Evolutionary conservation across 2,113 vertebrate genomes (phyloP).

Genomic region (Anguilla rostrata): DNA sequence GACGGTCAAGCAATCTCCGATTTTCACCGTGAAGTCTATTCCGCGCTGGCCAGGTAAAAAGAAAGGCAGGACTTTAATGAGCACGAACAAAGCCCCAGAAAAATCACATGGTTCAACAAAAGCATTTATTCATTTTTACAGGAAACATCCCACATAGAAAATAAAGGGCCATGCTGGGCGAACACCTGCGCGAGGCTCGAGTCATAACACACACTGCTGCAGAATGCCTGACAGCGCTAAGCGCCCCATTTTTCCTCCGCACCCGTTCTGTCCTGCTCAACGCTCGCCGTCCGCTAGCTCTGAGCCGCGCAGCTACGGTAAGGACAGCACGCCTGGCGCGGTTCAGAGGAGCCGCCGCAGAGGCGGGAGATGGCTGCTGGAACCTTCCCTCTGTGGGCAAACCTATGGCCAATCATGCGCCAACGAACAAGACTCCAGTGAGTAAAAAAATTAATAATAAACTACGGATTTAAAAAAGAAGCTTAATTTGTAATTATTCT

Average conservation of each 20-base stretch:
- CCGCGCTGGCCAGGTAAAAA: not conserved
- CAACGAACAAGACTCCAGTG: too few relatives aligned
- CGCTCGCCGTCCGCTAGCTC: not conserved
- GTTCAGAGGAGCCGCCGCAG: too few relatives aligned
- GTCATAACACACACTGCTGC: not conserved
- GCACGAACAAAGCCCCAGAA: not conserved
- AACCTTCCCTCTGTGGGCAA: too few relatives aligned
- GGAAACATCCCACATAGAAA: slow-evolving; percentile 21
- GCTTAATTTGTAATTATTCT: too few relatives aligned
- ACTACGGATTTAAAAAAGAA: too few relatives aligned
- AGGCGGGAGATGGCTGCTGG: too few relatives aligned
- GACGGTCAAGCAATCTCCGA: not conserved
- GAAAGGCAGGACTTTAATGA: not conserved
- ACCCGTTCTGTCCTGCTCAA: not conserved
- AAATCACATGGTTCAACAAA: not conserved
- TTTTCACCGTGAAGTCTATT: not conserved
- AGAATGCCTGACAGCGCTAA: not conserved
- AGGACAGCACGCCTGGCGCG: too few relatives aligned
- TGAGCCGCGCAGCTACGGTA: not conserved
- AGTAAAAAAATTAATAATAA: too few relatives aligned
- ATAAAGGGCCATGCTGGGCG: not conserved
- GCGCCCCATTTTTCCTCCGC: not conserved
- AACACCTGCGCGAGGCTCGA: slow-evolving; percentile 1
- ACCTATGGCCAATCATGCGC: too few relatives aligned
- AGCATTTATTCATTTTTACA: not conserved